phyloP scores from a whole-genome alignment of 2,888 invertebrate species.

The Microplitis deprimator region DNA sequence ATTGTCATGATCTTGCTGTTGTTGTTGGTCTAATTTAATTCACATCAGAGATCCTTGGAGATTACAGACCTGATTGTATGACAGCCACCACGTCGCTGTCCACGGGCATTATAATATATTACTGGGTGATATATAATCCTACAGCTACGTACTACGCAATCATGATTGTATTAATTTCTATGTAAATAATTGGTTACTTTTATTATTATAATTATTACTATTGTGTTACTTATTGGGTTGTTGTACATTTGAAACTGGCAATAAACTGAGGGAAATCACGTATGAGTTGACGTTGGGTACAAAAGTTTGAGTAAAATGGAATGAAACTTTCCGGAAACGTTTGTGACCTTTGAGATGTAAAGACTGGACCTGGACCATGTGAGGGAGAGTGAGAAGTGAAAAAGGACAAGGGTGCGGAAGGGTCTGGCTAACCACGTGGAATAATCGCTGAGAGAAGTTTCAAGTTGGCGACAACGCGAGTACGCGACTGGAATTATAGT shows the following conservation, averaged over 20 bases:
- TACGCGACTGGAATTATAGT: neutral
- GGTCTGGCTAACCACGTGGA: neutral
- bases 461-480: neutral
- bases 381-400: neutral
- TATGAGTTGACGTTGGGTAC: too few relatives aligned
- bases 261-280: too few relatives aligned
- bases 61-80: conserved; percentile 62
- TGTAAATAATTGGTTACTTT: too few relatives aligned
- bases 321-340: neutral
- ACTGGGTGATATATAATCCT: too few relatives aligned
- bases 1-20: too few relatives aligned
- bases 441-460: neutral
- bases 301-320: neutral
- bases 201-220: too few relatives aligned
- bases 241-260: too few relatives aligned
- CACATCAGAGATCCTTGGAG: conserved; percentile 55
- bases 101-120: too few relatives aligned
- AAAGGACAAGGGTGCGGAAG: neutral
- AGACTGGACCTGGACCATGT: neutral
- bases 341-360: too few relatives aligned
- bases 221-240: too few relatives aligned
- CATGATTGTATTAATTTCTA: too few relatives aligned
- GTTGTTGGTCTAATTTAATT: neutral
- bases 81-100: conserved; percentile 8
- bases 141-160: too few relatives aligned